phyloP scores from a whole-genome alignment of 2,113 vertebrate species.

The Callocephalon fimbriatum region DNA sequence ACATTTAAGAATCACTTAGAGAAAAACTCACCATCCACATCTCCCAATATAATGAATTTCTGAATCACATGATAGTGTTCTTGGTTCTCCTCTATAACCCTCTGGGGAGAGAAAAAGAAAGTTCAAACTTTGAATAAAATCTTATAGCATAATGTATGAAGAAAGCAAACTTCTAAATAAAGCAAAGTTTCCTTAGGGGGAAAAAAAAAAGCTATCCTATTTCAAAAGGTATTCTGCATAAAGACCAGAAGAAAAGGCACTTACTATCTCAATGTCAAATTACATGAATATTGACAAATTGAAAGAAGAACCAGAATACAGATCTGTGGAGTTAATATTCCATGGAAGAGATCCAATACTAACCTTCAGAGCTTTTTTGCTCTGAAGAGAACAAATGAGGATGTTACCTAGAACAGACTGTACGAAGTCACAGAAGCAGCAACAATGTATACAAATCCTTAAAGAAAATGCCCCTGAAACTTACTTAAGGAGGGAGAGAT shows the following conservation, averaged over 20 bases:
- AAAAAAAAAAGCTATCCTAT: background rate
- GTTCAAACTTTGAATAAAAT: slow-evolving; percentile 36
- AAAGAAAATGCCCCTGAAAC: background rate
- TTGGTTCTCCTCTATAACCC: slow-evolving; percentile 91
- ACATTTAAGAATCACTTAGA: background rate
- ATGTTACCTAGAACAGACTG: background rate
- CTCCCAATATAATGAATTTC: slow-evolving; percentile 93
- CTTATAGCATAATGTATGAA: background rate
- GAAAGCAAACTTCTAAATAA: slow-evolving; percentile 12
- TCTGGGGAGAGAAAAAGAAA: slow-evolving; percentile 76
- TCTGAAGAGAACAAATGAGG: background rate
- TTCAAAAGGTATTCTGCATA: slow-evolving; percentile 7
- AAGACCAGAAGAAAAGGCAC: background rate
- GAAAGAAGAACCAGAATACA: background rate
- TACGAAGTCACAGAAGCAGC: background rate
- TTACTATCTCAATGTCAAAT: background rate
- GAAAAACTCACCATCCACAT: slow-evolving; percentile 88
- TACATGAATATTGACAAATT: background rate
- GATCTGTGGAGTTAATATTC: background rate
- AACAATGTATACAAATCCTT: background rate
- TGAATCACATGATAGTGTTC: slow-evolving; percentile 96
- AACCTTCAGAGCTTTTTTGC: background rate
- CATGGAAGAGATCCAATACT: background rate
- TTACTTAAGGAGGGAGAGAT: background rate
- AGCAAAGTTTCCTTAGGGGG: background rate